Percentiles rank a stretch among this genome's conserved stretches.
Evolutionary conservation across 1,140 invertebrate species (phyloP).

Genomic region (Anthonomus grandis): DNA sequence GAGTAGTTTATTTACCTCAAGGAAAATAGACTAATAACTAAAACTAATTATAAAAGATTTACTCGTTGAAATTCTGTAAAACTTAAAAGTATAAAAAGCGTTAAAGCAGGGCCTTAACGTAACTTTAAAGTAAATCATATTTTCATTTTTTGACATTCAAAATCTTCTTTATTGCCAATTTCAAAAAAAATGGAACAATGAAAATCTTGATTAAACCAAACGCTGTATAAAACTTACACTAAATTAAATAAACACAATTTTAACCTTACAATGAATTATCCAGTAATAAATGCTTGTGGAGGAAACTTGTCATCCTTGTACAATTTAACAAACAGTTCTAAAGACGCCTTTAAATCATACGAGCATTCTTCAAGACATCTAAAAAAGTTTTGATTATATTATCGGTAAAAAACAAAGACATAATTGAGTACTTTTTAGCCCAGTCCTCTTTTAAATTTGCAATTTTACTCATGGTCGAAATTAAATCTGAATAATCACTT

Average conservation of each 20-base stretch:
- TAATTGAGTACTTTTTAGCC: constrained; percentile 66
- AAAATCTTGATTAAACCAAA: too few species aligned
- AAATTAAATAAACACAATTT: not conserved
- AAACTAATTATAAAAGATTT: not conserved
- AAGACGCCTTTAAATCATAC: constrained; percentile 77
- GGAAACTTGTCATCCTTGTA: constrained; percentile 73
- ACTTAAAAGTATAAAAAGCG: not conserved
- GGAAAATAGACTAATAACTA: too few species aligned
- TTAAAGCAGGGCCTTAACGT: too few species aligned
- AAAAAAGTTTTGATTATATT: constrained; percentile 36
- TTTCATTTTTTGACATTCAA: not conserved
- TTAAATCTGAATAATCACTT: constrained; percentile 52
- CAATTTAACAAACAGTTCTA: constrained; percentile 74
- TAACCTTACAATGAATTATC: not conserved
- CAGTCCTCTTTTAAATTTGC: constrained; percentile 81
- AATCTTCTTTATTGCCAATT: constrained; percentile 2
- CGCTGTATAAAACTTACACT: too few species aligned
- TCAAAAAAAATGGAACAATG: too few species aligned
- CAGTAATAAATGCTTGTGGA: constrained; percentile 64
- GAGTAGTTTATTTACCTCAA: not conserved
- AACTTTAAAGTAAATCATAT: not conserved
- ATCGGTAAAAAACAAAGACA: not conserved
- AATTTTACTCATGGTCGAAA: constrained; percentile 63
- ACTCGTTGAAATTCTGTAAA: not conserved
- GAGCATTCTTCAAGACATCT: constrained; percentile 82